A percentile compares a stretch with the other conserved stretches of the same genome.
phyloP scores from a whole-genome alignment of 2,113 vertebrate species.

The Isurus oxyrinchus region DNA sequence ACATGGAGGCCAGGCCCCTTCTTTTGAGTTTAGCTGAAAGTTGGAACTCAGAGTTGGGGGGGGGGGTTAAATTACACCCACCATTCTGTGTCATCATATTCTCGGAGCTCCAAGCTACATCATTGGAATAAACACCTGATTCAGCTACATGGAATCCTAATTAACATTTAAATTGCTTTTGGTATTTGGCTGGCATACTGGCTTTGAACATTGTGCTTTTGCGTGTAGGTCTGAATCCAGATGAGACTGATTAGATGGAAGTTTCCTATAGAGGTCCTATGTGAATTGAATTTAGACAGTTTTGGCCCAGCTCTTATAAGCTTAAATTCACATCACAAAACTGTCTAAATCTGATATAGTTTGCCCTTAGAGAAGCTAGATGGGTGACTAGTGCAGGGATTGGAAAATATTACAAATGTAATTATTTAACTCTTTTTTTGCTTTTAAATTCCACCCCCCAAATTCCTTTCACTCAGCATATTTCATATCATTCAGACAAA shows the following conservation, averaged over 20 bases:
- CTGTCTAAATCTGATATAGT: background rate
- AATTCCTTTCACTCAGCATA: background rate
- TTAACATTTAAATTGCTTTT: conserved; percentile 33
- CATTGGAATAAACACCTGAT: background rate
- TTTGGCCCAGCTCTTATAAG: background rate
- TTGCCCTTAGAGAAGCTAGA: background rate
- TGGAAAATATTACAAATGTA: background rate
- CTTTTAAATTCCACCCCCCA: background rate
- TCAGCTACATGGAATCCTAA: background rate
- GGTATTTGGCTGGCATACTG: background rate
- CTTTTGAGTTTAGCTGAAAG: background rate
- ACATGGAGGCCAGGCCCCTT: background rate
- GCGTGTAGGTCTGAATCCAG: background rate
- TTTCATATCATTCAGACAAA: background rate
- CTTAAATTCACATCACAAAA: background rate
- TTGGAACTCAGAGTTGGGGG: background rate
- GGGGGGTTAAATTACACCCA: background rate
- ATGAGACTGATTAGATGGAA: conserved; percentile 1
- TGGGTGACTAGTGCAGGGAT: background rate
- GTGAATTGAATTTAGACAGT: background rate
- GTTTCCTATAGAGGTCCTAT: background rate
- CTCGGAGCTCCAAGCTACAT: background rate
- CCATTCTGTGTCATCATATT: background rate
- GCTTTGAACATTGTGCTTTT: background rate
- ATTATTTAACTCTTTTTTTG: background rate